Evolutionary conservation across 2,888 invertebrate species (phyloP).

Genomic region (Ophion ventricosus): DNA sequence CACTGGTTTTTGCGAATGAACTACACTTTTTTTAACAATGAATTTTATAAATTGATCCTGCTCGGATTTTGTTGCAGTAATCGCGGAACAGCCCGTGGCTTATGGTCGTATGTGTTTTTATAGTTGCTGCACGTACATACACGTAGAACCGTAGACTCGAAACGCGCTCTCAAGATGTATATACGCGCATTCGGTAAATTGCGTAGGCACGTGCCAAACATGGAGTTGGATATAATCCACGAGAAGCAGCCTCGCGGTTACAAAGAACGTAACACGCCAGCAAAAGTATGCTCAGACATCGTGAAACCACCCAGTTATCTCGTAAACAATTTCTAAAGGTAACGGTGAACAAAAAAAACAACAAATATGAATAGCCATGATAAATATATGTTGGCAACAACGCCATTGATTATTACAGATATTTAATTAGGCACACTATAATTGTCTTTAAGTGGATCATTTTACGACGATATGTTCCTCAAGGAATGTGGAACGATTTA

Average conservation of each 20-base stretch:
- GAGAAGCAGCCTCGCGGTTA: slow-evolving; percentile 40
- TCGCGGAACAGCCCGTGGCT: too few relatives aligned
- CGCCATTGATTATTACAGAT: slow-evolving; percentile 34
- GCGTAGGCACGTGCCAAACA: slow-evolving; percentile 73
- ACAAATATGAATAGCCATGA: slow-evolving; percentile 6
- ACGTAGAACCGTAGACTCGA: background rate
- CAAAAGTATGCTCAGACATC: slow-evolving; percentile 40
- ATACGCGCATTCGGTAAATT: slow-evolving; percentile 48
- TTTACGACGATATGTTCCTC: slow-evolving; percentile 2
- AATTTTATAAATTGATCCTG: too few relatives aligned
- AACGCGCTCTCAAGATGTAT: slow-evolving; percentile 41
- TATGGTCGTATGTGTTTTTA: too few relatives aligned
- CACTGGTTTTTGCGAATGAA: too few relatives aligned
- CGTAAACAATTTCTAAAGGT: slow-evolving; percentile 55
- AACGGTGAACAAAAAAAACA: slow-evolving; percentile 16
- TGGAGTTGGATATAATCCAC: slow-evolving; percentile 68
- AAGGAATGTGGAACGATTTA: slow-evolving; percentile 20
- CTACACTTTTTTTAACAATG: too few relatives aligned
- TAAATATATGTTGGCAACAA: slow-evolving; percentile 35
- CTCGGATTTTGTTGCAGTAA: too few relatives aligned
- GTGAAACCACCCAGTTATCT: slow-evolving; percentile 44
- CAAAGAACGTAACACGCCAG: slow-evolving; percentile 46
- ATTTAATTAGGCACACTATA: slow-evolving; percentile 31
- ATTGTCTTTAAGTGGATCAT: slow-evolving; percentile 20
- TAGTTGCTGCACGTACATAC: background rate